Evolutionary conservation across 2,888 invertebrate species (phyloP).

Genomic region (Mamestra brassicae): DNA sequence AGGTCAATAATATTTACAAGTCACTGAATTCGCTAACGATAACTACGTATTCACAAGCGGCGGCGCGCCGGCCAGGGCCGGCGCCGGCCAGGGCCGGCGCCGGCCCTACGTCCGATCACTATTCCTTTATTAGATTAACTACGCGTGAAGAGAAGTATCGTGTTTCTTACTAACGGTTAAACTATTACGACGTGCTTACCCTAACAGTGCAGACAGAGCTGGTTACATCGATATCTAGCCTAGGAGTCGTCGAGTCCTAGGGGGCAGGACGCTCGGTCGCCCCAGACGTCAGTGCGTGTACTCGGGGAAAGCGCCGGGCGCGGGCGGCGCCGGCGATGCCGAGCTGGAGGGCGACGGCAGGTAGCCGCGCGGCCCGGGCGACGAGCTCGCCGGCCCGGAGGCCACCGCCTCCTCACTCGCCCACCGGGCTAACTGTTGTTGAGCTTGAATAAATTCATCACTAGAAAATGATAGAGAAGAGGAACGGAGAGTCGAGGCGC

Average conservation of each 20-base stretch:
- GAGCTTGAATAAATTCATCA: conserved; percentile 99
- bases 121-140: conserved; percentile 77
- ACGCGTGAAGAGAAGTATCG: conserved; percentile 82
- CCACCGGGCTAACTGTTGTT: conserved; percentile 98
- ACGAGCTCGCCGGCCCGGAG: conserved; percentile 72
- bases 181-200: conserved; percentile 80
- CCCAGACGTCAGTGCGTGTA: conserved; percentile 70
- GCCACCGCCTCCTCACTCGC: conserved; percentile 96
- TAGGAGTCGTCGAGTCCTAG: conserved; percentile 42
- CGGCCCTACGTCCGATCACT: conserved; percentile 75
- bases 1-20: conserved; percentile 85
- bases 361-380: conserved; percentile 80
- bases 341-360: conserved; percentile 87
- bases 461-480: conserved; percentile 97
- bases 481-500: conserved; percentile 92
- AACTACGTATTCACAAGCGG: conserved; percentile 83
- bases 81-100: conserved; percentile 67
- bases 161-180: conserved; percentile 82
- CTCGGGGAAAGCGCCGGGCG: conserved; percentile 81
- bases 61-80: conserved; percentile 64
- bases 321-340: conserved; percentile 82
- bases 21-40: conserved; percentile 80
- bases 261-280: conserved; percentile 65
- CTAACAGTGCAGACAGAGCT: conserved; percentile 80
- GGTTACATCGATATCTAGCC: conserved; percentile 71